These are phyloP conservation scores for Brachylomia viminalis DNA, from an alignment of 2,888 invertebrate species.

Conservation along the genomic window DNA sequence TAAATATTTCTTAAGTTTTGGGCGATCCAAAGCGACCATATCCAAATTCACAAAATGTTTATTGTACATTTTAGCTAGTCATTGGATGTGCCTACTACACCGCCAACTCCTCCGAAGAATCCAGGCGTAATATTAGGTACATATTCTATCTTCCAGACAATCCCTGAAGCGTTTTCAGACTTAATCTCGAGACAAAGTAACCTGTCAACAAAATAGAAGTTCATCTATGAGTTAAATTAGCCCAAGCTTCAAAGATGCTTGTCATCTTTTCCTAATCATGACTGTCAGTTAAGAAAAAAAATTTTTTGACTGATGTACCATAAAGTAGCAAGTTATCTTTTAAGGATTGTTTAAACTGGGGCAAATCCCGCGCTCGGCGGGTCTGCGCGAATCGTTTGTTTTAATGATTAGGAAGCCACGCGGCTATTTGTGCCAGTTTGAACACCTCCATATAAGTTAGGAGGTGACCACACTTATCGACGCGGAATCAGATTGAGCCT, in stretches of 20 bases:
- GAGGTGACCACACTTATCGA: no score
- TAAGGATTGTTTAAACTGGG: background rate
- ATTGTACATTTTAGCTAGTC: no score
- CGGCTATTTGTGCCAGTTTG: background rate
- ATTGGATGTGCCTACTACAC: no score
- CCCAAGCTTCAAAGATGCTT: slow-evolving; percentile 11
- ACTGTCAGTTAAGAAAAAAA: slow-evolving; percentile 6
- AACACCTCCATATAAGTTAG: background rate
- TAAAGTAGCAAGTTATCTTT: background rate
- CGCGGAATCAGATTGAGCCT: no score
- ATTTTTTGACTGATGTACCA: background rate
- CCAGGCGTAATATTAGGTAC: background rate
- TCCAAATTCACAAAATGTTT: no score
- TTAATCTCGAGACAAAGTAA: background rate
- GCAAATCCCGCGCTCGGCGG: background rate
- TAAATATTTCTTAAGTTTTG: no score
- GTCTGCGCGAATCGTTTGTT: background rate
- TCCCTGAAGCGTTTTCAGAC: background rate
- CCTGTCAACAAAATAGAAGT: background rate
- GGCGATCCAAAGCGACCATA: no score
- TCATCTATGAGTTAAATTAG: background rate
- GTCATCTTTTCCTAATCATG: slow-evolving; percentile 26
- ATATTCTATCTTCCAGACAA: background rate
- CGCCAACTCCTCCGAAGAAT: background rate
- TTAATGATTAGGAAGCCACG: background rate